Evolutionary conservation across 1,140 invertebrate genomes (phyloP).

Genomic region (Anoplolepis gracilipes): DNA sequence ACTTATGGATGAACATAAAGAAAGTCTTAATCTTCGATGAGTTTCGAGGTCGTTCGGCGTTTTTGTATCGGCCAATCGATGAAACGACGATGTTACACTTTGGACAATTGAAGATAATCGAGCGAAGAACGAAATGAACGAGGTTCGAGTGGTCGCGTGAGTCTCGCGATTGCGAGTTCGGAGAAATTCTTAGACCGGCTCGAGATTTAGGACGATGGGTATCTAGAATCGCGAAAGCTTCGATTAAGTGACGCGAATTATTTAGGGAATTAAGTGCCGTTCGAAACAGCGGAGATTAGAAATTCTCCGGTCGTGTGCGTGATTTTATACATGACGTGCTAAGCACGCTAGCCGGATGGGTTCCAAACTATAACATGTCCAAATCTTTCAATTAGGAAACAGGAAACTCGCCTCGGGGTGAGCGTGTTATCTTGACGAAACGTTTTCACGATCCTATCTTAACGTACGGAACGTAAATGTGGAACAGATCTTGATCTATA

Average conservation of each 20-base stretch:
- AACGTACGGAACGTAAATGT: constrained; percentile 25
- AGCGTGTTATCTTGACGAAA: constrained; percentile 29
- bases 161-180: neutral
- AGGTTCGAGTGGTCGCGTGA: neutral
- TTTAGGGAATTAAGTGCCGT: neutral
- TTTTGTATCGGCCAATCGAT: constrained; percentile 6
- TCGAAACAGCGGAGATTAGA: constrained; percentile 4
- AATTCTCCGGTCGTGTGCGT: constrained; percentile 1
- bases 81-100: neutral
- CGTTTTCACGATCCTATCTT: constrained; percentile 9
- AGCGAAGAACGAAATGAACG: neutral
- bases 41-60: neutral
- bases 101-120: neutral
- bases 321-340: constrained; percentile 30
- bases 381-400: constrained; percentile 51
- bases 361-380: neutral
- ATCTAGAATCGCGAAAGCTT: constrained; percentile 23
- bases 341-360: constrained; percentile 8
- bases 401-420: neutral
- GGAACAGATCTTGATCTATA: constrained; percentile 32
- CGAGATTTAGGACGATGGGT: neutral
- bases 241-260: constrained; percentile 12
- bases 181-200: neutral
- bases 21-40: constrained; percentile 1
- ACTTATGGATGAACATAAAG: neutral